Base-by-base conservation (phyloP, 2,797 vertebrate genomes). In the Luscinia megarhynchos region DNA sequence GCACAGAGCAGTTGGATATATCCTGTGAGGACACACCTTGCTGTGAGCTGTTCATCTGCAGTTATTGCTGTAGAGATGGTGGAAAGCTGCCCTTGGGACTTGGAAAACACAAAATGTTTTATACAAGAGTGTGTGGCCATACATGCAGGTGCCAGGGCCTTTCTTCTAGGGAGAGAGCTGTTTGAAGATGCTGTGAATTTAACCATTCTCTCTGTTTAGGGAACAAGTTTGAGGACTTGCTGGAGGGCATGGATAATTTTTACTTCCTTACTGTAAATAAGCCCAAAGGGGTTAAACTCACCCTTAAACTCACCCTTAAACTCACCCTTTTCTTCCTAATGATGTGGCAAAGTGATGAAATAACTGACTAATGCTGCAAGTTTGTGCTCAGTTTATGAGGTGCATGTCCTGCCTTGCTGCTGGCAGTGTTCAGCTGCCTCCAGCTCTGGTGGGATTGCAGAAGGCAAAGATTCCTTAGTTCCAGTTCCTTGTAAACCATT, bases 21-120 rank as follows among this genome's bases (percentile, higher is more conserved):
- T 95, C 93, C 95, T 95, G 79, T 68, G 66, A 46, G 92, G 90
- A 86, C 84, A 90, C 89, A 73, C 91, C 87, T 94, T 94, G 46
- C 27, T 67, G 53, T 61, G 75, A 50, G 57, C 51, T 80, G 64
- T 70, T 79, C 11, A 1, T 78, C 54, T 69, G 34, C 36, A 15
- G 59, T 87, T 69, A 41, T 4, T 2, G 1, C 81, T 48, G 11
- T 45, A 5, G 15, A 40, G 34, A 7, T 38, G 57, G 89, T 15
- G 11, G 55, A 85, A 68, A 76, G 55, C 27, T 78, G 63, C 62
- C 26, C 38, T n/a, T 53, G 61, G 55, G 69, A 45, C 69, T 58
- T 78, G 11, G 18, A 70, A 76, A 90, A 66, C 45, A 36, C 43
- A 26, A 30, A 40, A 32, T 69, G 20, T 77, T 72, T 75, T 48